A percentile compares a stretch with the other conserved stretches of the same genome.
phyloP scores from a whole-genome alignment of 2,888 invertebrate genomes.

The Lepidochrysops patricia region DNA sequence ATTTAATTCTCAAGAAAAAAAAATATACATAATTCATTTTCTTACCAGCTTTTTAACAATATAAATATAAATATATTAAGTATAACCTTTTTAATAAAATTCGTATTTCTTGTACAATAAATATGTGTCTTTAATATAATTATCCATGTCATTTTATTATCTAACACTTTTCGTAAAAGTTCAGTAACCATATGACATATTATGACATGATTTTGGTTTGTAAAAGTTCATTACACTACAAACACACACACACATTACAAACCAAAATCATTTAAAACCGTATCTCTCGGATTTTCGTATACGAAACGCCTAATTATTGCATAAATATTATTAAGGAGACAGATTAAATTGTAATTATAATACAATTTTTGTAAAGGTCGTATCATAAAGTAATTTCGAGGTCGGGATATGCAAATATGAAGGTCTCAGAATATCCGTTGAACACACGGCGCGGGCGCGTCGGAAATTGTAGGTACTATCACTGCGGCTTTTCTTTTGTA shows the following conservation, averaged over 20 bases:
- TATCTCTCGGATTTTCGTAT: not conserved
- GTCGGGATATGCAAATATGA: not conserved
- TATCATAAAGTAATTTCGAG: constrained; percentile 2
- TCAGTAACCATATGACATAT: no score
- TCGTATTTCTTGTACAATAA: no score
- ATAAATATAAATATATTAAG: no score
- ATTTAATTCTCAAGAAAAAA: not conserved
- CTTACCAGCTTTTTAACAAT: no score
- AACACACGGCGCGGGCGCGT: not conserved
- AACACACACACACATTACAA: no score
- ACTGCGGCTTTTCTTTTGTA: not conserved
- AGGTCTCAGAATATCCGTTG: not conserved
- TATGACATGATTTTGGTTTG: no score
- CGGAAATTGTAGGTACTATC: not conserved
- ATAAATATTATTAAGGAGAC: not conserved
- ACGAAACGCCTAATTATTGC: not conserved
- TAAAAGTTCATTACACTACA: no score
- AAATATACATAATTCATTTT: no score
- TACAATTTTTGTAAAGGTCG: not conserved
- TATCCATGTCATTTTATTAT: no score
- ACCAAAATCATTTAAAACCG: not conserved
- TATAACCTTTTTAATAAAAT: no score
- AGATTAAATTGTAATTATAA: not conserved
- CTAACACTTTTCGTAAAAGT: no score
- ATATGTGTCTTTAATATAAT: no score